These are phyloP conservation scores for Phoronis australis DNA, from an alignment of 2,888 invertebrate genomes.

Conservation along the genomic window DNA sequence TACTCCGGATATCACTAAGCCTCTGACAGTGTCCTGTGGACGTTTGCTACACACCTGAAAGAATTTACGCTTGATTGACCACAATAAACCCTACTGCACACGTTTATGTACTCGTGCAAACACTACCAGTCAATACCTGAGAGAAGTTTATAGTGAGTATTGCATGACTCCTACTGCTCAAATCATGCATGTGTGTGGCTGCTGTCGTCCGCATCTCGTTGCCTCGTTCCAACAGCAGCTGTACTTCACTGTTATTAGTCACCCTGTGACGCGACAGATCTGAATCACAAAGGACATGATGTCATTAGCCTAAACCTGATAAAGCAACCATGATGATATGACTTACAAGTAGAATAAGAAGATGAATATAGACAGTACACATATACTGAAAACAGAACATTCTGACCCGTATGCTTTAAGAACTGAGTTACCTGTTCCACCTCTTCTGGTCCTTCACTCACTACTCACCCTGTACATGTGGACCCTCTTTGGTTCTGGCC, in stretches of 20 bases:
- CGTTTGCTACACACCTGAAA: neutral
- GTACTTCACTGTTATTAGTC: constrained; percentile 37
- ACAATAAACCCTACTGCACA: neutral
- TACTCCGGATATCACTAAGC: too few relatives aligned
- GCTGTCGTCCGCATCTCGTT: constrained; percentile 62
- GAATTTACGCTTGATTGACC: neutral
- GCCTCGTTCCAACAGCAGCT: constrained; percentile 38
- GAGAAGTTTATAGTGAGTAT: constrained; percentile 58
- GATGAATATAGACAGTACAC: too few relatives aligned
- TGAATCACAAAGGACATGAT: constrained; percentile 16
- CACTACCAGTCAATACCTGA: constrained; percentile 32
- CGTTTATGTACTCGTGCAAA: neutral
- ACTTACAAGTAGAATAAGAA: too few relatives aligned
- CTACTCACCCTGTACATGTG: neutral
- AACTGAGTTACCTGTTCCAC: constrained; percentile 4
- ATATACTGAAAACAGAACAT: too few relatives aligned
- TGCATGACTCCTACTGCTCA: constrained; percentile 62
- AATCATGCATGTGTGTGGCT: constrained; percentile 66
- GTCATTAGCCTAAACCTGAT: too few relatives aligned
- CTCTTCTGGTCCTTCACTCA: neutral
- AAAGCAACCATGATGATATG: too few relatives aligned
- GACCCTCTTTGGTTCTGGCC: constrained; percentile 3
- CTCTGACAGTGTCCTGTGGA: too few relatives aligned
- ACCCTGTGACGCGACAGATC: constrained; percentile 44
- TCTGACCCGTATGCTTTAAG: neutral